A percentile compares a stretch with the other conserved stretches of the same genome.
These are phyloP conservation scores for Vulpes lagopus DNA, from an alignment of 2,113 vertebrate genomes.

Conservation along the genomic window DNA sequence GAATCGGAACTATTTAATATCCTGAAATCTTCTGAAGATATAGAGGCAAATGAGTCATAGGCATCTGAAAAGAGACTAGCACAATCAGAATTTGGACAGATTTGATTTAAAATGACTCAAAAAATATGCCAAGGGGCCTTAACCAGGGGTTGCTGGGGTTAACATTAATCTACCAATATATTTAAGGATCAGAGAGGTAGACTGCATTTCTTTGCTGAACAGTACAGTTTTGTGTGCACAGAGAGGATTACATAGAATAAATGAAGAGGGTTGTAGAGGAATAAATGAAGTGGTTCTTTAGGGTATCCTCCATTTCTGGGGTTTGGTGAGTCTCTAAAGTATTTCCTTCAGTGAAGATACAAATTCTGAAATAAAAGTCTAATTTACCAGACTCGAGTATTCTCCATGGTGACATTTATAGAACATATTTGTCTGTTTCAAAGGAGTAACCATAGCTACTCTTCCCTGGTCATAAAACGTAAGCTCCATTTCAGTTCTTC, in stretches of 20 bases:
- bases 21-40: background rate
- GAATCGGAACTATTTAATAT: background rate
- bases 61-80: background rate
- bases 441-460: background rate
- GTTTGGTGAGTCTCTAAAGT: background rate
- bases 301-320: background rate
- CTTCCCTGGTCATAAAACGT: background rate
- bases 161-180: background rate
- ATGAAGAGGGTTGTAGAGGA: slow-evolving; percentile 7
- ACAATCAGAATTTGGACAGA: slow-evolving; percentile 3
- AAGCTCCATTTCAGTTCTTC: background rate
- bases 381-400: background rate
- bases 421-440: slow-evolving; percentile 6
- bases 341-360: slow-evolving; percentile 16
- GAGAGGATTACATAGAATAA: background rate
- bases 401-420: background rate
- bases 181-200: background rate
- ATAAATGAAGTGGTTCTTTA: background rate
- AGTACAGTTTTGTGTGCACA: background rate
- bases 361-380: slow-evolving; percentile 29
- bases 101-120: background rate
- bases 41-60: background rate
- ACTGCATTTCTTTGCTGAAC: slow-evolving; percentile 33
- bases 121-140: background rate
- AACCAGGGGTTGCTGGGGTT: background rate